Evolutionary conservation across 2,888 invertebrate species (phyloP).

Genomic region (Amiota communis): DNA sequence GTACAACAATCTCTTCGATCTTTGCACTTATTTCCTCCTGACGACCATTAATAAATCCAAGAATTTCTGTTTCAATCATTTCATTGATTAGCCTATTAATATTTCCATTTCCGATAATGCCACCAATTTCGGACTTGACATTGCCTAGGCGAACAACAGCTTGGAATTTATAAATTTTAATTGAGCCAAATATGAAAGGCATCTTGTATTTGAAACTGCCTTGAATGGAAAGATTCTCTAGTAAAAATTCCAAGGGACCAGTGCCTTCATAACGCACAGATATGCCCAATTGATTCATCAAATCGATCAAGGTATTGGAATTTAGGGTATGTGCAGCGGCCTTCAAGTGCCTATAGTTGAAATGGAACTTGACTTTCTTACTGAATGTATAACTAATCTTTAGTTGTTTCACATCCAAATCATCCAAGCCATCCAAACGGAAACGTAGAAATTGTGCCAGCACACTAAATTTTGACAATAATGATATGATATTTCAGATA

Average conservation of each 20-base stretch:
- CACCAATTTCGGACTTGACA: slow-evolving; percentile 63
- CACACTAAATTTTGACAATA: slow-evolving; percentile 41
- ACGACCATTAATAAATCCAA: slow-evolving; percentile 57
- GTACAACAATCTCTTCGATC: slow-evolving; percentile 59
- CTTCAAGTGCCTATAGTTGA: slow-evolving; percentile 54
- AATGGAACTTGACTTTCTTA: slow-evolving; percentile 63
- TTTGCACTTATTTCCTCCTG: slow-evolving; percentile 58
- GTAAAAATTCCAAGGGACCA: slow-evolving; percentile 60
- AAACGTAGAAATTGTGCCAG: slow-evolving; percentile 61
- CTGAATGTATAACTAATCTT: slow-evolving; percentile 63
- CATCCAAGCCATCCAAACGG: slow-evolving; percentile 67
- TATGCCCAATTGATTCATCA: slow-evolving; percentile 58
- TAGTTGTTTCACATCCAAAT: slow-evolving; percentile 61
- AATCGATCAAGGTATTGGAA: slow-evolving; percentile 58
- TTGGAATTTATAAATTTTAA: slow-evolving; percentile 67
- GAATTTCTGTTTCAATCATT: slow-evolving; percentile 57
- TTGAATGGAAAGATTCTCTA: slow-evolving; percentile 60
- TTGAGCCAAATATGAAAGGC: slow-evolving; percentile 65
- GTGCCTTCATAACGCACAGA: slow-evolving; percentile 61
- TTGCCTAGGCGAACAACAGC: slow-evolving; percentile 57
- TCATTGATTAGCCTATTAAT: slow-evolving; percentile 60
- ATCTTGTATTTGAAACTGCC: slow-evolving; percentile 69
- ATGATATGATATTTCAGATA: background rate
- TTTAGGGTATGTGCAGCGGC: slow-evolving; percentile 55
- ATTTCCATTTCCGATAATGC: slow-evolving; percentile 63